Base-by-base conservation (phyloP, 2,888 invertebrate species). In the Drosophila borborema region DNA sequence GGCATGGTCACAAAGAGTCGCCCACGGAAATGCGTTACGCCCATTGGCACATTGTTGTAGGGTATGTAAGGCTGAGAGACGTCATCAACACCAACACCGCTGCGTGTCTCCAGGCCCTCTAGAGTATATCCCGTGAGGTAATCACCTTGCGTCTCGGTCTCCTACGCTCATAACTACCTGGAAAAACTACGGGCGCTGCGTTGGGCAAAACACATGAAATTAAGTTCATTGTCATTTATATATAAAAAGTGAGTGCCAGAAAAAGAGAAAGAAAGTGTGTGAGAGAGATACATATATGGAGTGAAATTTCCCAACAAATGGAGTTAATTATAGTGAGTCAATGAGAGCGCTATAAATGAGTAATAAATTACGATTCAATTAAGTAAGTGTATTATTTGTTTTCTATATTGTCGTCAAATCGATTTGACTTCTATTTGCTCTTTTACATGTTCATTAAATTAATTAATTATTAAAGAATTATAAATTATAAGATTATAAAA, bases 1-100 rank as follows among this genome's bases (percentile, higher is more conserved):
- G 97, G 97, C 43, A 97, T 94, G 0, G 97, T 95, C 3, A 96
- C 91, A 81, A 96, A 96, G 4, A 97, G 88, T 76, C 96, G 95
- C 75, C 96, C 94, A 0, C 90, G 89, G 40, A 82, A 91, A 48
- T 91, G 92, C 3, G 89, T 92, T 0, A 77, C 92, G 8, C 93
- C 93, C 91, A 92, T 92, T 0, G 93, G 93, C 6, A 93, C 89
- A 85, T 93, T 93, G 54, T 92, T 92, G 69, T 93, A 92, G 14
- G 92, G 83, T 46, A 92, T 90, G 60, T 92, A 93, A 0, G 91
- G 49, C 4, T 58, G 67, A 28, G 58, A 55, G 2, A 18, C 14
- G 46, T 67, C 34, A 3, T 7, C 62, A 28, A 1, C 5, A 8
- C 7, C 3, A 0, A 9, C 0, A 2, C 36, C 55, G 9, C 12